Conservation (phyloP, 2,113 vertebrate genomes). For the Phaethon lepturus region DNA sequence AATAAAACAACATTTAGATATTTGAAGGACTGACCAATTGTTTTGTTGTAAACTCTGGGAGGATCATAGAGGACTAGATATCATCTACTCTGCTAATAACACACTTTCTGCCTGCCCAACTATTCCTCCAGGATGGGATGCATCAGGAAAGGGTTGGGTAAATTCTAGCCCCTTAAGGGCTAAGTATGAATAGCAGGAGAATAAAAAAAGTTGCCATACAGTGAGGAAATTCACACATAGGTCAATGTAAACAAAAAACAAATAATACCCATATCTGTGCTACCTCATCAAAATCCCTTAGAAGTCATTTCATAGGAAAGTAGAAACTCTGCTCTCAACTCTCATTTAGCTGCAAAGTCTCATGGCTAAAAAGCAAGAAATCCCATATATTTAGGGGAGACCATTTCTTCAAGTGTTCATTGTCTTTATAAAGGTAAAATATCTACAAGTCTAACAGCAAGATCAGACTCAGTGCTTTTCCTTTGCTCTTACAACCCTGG, state of each 20-base stretch:
- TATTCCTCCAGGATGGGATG: not conserved
- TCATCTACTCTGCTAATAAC: not conserved
- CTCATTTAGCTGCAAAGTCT: not conserved
- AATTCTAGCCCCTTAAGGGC: not conserved
- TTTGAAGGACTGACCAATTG: not conserved
- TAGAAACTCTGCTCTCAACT: not conserved
- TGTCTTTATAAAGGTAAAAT: not conserved
- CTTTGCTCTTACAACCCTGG: not conserved
- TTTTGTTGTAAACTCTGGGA: not conserved
- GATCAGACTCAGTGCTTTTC: not conserved
- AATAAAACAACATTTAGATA: not conserved
- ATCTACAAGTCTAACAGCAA: not conserved
- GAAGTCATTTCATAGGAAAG: not conserved
- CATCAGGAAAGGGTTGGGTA: not conserved
- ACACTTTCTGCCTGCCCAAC: not conserved
- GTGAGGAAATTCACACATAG: not conserved
- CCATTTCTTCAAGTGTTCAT: not conserved
- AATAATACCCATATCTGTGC: not conserved
- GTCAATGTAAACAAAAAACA: not conserved
- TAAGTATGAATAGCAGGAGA: not conserved
- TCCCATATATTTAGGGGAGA: not conserved
- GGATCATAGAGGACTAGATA: not conserved
- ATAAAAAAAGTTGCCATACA: not conserved
- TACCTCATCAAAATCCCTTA: not conserved
- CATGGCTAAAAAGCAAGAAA: not conserved